Evolutionary conservation across 2,113 vertebrate species (phyloP).

Genomic region (Pholis gunnellus): DNA sequence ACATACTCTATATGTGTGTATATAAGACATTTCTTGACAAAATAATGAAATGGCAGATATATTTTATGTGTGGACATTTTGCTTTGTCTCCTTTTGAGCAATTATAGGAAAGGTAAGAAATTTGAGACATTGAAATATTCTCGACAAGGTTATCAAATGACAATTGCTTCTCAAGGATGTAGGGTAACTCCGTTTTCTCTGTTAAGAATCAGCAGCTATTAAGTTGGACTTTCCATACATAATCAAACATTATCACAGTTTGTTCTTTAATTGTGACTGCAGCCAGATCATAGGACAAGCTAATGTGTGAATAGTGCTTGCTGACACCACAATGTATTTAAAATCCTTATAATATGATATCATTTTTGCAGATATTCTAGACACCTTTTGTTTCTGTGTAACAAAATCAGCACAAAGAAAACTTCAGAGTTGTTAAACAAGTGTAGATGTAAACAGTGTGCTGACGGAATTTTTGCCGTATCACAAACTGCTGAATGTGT

Average conservation of each 20-base stretch:
- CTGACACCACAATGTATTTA: not conserved
- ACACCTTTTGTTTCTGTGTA: not conserved
- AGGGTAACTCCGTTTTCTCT: not conserved
- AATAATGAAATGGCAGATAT: not conserved
- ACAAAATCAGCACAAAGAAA: not conserved
- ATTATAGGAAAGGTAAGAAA: not conserved
- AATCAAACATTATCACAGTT: conserved; percentile 26
- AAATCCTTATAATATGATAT: not conserved
- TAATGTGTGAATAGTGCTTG: not conserved
- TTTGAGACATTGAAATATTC: not conserved
- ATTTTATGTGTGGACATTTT: not conserved
- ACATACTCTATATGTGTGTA: not conserved
- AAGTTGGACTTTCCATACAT: not conserved
- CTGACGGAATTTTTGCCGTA: not conserved
- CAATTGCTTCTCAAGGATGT: conserved; percentile 22
- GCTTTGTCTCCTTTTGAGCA: not conserved
- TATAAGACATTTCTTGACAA: not conserved
- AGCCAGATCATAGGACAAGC: not conserved
- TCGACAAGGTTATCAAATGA: conserved; percentile 6
- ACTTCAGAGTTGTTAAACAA: not conserved
- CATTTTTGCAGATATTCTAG: not conserved
- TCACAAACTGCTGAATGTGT: conserved; percentile 22
- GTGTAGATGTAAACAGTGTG: conserved; percentile 14
- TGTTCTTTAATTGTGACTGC: not conserved
- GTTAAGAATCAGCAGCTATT: conserved; percentile 3